Base-by-base conservation (phyloP, 2,888 invertebrate genomes). In the Heliconius cydno region DNA sequence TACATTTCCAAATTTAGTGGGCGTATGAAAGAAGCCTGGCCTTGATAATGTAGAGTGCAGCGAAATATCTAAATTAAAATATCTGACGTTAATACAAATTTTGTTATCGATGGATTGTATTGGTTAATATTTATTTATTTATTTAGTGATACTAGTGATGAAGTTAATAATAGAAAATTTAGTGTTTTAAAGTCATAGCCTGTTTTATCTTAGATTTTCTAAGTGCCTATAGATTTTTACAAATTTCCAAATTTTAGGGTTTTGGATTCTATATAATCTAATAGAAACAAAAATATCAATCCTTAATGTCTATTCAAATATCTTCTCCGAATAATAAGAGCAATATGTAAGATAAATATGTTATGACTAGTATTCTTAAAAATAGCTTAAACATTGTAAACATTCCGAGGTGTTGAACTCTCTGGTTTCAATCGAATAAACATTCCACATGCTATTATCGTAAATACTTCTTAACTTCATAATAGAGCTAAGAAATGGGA, bases 371-470 rank as follows among this genome's bases (percentile, higher is more conserved):
- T 13, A 22, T 10, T 73, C n/a, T 38, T 67, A 75, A 66, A 80
- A 82, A 82, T 80, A 82, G 79, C 30, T 79, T 63, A 70, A 30
- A 80, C 28, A 65, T 25, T 78, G 80, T 79, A 82, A 81, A 81
- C 81, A 77, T 46, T 63, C 73, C 12, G n/a, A 60, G 9, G 52
- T 52, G 2, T 22, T 13, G 60, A 65, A 30, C 25, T 15, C 41
- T 81, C 76, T 83, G 81, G 79, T 79, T 74, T 76, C 41, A 65
- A 34, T 82, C 81, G 76, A 70, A 76, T 41, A 25, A 25, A 41
- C 41, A 72, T 52, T n/a, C 41, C 57, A 28, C 19, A 28, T 15
- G n/a, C 12, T 19, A 57, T 66, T 38, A 25, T n/a, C 13, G 10
- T 15, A 25, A 41, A 34, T 0, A 34, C 7, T 34, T n/a, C 25